Conservation (phyloP, 2,113 vertebrate genomes). For the Sinocyclocheilus maitianheensis region DNA sequence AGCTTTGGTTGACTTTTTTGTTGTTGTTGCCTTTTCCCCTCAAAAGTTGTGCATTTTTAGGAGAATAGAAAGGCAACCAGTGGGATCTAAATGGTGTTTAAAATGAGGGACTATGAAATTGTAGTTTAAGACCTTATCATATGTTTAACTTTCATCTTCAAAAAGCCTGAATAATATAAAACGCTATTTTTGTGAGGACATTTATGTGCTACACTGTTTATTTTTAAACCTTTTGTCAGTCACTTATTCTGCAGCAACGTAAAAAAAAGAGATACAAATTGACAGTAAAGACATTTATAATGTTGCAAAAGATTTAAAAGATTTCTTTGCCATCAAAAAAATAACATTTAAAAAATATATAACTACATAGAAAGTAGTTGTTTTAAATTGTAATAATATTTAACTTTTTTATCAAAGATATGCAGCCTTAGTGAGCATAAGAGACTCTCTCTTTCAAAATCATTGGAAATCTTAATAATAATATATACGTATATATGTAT, state of each 20-base stretch:
- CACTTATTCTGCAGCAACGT: background rate
- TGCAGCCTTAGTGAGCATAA: too few species aligned
- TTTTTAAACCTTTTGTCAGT: background rate
- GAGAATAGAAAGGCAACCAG: background rate
- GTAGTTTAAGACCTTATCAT: background rate
- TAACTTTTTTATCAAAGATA: too few species aligned
- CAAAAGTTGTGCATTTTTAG: background rate
- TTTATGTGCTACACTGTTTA: background rate
- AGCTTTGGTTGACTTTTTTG: slow-evolving; percentile 8
- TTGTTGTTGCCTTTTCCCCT: background rate
- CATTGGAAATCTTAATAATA: too few species aligned
- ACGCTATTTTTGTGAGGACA: background rate
- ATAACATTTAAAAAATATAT: background rate
- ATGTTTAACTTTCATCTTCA: background rate
- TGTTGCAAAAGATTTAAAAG: too few species aligned
- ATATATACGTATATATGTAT: too few species aligned
- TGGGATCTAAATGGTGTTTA: background rate
- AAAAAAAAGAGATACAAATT: background rate
- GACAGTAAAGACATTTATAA: background rate
- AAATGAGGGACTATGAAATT: background rate
- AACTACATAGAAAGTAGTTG: background rate
- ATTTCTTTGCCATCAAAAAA: too few species aligned
- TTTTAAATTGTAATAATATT: background rate
- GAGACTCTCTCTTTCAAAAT: too few species aligned
- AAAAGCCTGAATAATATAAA: background rate